Evolutionary conservation across 2,797 vertebrate genomes (phyloP).

Genomic region (Lacerta agilis): DNA sequence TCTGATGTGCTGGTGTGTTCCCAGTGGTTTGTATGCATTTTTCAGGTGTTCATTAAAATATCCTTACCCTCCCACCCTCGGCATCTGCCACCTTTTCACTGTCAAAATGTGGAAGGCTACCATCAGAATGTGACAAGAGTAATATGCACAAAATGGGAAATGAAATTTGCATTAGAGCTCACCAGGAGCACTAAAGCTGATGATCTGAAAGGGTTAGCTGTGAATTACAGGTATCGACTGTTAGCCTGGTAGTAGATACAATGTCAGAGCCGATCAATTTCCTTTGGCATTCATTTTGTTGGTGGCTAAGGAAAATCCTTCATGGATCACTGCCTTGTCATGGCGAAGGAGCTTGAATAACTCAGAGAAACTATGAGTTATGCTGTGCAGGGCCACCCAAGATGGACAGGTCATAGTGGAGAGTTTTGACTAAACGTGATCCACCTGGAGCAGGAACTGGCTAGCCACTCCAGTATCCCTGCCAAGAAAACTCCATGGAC

Average conservation of each 20-base stretch:
- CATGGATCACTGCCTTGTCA: too few relatives aligned
- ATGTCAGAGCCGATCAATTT: slow-evolving; percentile 32
- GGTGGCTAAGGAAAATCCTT: not conserved
- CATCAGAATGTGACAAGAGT: not conserved
- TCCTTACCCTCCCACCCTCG: not conserved
- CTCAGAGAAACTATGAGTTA: too few relatives aligned
- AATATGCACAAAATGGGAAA: not conserved
- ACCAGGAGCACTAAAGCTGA: not conserved
- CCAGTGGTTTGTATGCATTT: not conserved
- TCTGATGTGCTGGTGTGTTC: not conserved
- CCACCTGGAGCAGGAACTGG: too few relatives aligned
- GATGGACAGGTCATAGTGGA: too few relatives aligned
- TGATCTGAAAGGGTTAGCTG: not conserved
- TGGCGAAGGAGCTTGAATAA: too few relatives aligned
- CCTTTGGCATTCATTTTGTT: not conserved
- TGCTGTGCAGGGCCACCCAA: too few relatives aligned
- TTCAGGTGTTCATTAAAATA: not conserved
- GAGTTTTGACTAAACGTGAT: too few relatives aligned
- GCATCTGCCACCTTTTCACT: not conserved
- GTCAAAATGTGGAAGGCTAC: not conserved
- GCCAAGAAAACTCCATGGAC: too few relatives aligned
- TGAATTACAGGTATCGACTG: not conserved
- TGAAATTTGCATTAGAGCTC: not conserved
- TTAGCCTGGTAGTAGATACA: slow-evolving; percentile 30
- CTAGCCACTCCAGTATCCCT: too few relatives aligned